phyloP scores from a whole-genome alignment of 53 echinoderm and acorn worm genomes.

The Henricia sp. region DNA sequence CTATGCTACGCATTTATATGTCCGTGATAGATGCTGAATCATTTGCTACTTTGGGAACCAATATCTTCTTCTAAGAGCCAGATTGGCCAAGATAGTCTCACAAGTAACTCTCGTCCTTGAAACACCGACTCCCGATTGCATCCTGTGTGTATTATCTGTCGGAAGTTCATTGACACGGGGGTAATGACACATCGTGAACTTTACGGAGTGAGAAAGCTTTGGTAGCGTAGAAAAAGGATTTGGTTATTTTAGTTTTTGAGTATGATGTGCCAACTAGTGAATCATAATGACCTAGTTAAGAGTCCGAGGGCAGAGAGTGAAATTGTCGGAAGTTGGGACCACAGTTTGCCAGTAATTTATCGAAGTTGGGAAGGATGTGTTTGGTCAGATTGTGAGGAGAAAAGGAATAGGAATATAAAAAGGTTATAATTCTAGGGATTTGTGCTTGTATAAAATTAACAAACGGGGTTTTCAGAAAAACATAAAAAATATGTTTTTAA shows the following conservation, averaged over 20 bases:
- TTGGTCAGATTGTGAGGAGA: too few species aligned
- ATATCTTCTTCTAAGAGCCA: not conserved
- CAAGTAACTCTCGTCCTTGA: not conserved
- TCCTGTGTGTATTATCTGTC: not conserved
- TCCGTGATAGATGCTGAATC: conserved; percentile 52
- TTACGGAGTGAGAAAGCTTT: not conserved
- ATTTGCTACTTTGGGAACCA: conserved; percentile 8
- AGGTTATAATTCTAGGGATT: too few species aligned
- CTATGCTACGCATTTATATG: too few species aligned
- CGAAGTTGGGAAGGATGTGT: too few species aligned
- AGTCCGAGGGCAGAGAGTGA: not conserved
- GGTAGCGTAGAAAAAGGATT: not conserved
- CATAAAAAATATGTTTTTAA: too few species aligned
- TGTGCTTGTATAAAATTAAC: too few species aligned
- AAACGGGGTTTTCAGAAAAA: too few species aligned
- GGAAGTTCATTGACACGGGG: conserved; percentile 38
- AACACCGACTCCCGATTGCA: conserved; percentile 2
- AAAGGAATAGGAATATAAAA: too few species aligned
- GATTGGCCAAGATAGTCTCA: not conserved
- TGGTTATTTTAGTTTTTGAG: not conserved
- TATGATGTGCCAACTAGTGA: conserved; percentile 10
- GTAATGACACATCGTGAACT: conserved; percentile 33
- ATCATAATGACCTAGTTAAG: conserved; percentile 20
- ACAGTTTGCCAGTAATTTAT: too few species aligned
- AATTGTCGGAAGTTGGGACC: not conserved